Evolutionary conservation across 2,888 invertebrate species (phyloP).

Genomic region (Heliconius aoede): DNA sequence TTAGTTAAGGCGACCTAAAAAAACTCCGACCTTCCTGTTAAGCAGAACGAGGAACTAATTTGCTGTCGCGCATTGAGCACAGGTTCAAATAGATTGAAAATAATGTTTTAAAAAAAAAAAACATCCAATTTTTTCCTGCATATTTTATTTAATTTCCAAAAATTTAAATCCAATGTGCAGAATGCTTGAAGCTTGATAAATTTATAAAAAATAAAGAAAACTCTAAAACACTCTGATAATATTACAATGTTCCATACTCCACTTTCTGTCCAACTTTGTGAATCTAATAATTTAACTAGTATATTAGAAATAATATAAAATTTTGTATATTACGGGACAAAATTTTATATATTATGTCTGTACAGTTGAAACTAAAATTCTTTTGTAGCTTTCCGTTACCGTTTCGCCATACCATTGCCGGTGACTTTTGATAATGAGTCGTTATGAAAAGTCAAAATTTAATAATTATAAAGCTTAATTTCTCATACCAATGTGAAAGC

Average conservation of each 20-base stretch:
- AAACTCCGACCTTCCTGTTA: background rate
- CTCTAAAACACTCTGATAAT: too few relatives aligned
- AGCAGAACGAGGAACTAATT: background rate
- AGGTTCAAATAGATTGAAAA: background rate
- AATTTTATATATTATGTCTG: too few relatives aligned
- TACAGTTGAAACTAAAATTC: background rate
- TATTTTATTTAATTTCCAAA: too few relatives aligned
- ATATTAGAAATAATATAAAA: background rate
- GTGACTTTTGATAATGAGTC: too few relatives aligned
- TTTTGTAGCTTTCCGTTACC: slow-evolving; percentile 23
- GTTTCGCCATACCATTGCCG: slow-evolving; percentile 16
- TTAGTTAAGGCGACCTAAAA: slow-evolving; percentile 20
- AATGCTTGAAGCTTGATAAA: too few relatives aligned
- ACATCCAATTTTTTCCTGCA: too few relatives aligned
- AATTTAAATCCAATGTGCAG: too few relatives aligned
- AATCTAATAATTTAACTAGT: background rate
- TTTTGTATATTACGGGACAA: background rate
- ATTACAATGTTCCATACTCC: background rate
- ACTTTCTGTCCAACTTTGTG: background rate
- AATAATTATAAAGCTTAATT: background rate
- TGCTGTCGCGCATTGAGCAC: background rate
- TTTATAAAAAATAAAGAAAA: too few relatives aligned
- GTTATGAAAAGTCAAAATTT: slow-evolving; percentile 15
- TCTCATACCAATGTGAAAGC: background rate
- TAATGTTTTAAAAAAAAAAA: too few relatives aligned